Evolutionary conservation across 2,888 invertebrate species (phyloP).

Genomic region (Tenthredo distinguenda): DNA sequence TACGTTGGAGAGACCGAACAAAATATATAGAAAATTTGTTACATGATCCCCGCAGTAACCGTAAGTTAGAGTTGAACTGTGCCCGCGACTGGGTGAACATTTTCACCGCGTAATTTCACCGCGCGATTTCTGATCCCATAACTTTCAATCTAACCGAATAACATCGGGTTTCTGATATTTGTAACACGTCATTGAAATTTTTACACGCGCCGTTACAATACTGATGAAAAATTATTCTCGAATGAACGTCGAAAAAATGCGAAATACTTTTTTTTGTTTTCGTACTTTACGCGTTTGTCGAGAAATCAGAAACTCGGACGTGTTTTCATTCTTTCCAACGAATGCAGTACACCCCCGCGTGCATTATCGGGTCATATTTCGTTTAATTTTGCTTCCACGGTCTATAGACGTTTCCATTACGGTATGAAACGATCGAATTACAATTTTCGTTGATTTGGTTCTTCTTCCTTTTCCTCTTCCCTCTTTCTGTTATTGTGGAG

Average conservation of each 20-base stretch:
- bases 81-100: not conserved
- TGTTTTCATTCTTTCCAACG: not conserved
- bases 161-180: not conserved
- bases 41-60: slow-evolving; percentile 4
- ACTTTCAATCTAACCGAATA: slow-evolving; percentile 29
- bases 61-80: slow-evolving; percentile 14
- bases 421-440: not conserved
- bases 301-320: not conserved
- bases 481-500: not conserved
- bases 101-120: not conserved
- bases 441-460: not conserved
- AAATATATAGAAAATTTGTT: not conserved
- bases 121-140: slow-evolving; percentile 3
- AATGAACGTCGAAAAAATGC: not conserved
- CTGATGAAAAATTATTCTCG: not conserved
- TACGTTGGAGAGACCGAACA: not conserved
- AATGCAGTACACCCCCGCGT: not conserved
- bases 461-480: not conserved
- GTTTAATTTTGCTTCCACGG: slow-evolving; percentile 1
- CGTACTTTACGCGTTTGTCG: not conserved
- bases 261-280: not conserved
- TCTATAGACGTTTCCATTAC: not conserved
- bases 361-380: slow-evolving; percentile 32
- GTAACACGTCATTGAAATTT: not conserved
- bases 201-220: not conserved